Base-by-base conservation (phyloP, 2,113 vertebrate species). In the Platycercus adscitus region DNA sequence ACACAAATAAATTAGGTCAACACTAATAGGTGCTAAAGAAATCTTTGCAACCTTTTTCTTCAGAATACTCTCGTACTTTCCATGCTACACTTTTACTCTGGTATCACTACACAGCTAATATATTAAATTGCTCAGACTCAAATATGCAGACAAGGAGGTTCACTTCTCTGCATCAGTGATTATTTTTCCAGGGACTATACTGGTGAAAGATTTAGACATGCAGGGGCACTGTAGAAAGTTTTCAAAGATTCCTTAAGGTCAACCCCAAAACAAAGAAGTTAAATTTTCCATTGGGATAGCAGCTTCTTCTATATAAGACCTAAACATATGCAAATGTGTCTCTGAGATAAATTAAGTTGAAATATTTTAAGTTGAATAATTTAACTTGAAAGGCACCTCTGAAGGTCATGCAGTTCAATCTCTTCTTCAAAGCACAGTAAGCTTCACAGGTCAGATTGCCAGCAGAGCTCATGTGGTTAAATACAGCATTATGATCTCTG, bases 331-430 rank as follows among this genome's bases (percentile, higher is more conserved):
- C 17, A 86, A 77, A 88, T 41, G 6, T 41, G 14, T 73, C 43
- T 79, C 75, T 82, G 66, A 92, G 66, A 88, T 61, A 86, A 77
- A 72, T 88, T 71, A 63, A 91, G 35, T 63, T 76, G 56, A 93
- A 91, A 88, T 60, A 85, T 72, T 75, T 87, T 66, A 61, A 92
- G n/a, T 61, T 78, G 58, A 94, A 83, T 61, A 86, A 77, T 72
- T 88, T 75, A 53, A 93, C 33, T 65, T 78, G 58, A 93, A 91
- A 88, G 71, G 77, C 82, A 88, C 4, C 37, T 86, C 50, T 77
- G 86, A 93, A 96, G 72, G 94, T 94, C 92, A 83, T 28, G 53
- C 23, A 78, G 50, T 86, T 90, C 76, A 73, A 77, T 70, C 28
- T 37, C 50, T 92, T 66, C 58, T 46, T 93, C 86, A 90, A 90